Conservation (phyloP, 2,888 invertebrate species). For the Mayetiola destructor region DNA sequence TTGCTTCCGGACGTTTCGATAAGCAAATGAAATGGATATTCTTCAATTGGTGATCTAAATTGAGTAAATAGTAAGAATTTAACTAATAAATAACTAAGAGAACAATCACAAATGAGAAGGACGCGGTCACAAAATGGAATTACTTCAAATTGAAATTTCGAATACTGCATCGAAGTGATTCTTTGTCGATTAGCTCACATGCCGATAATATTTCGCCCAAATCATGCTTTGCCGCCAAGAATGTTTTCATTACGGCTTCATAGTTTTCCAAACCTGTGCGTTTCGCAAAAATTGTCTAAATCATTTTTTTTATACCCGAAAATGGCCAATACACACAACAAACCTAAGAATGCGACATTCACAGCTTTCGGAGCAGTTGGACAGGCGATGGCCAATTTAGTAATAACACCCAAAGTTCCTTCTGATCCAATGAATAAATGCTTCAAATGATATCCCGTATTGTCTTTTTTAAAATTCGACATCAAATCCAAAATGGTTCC, state of each 20-base stretch:
- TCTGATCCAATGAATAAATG: conserved; percentile 96
- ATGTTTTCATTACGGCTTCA: conserved; percentile 60
- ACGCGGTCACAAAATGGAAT: conserved; percentile 16
- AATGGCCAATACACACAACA: too few species aligned
- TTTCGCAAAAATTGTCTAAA: conserved; percentile 20
- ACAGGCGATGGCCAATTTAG: conserved; percentile 82
- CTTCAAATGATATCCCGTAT: conserved; percentile 93
- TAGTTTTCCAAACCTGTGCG: conserved; percentile 61
- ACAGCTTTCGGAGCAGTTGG: conserved; percentile 68
- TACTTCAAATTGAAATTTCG: conserved; percentile 44
- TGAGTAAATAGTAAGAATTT: neutral
- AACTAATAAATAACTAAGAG: neutral
- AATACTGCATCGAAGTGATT: conserved; percentile 51
- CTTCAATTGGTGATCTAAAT: conserved; percentile 42
- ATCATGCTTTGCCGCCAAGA: conserved; percentile 54
- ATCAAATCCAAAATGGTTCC: conserved; percentile 77
- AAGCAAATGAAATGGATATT: conserved; percentile 68
- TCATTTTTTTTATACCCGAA: conserved; percentile 7
- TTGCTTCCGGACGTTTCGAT: conserved; percentile 83
- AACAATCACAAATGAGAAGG: neutral
- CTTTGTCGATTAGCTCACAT: conserved; percentile 83
- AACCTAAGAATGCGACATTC: conserved; percentile 81
- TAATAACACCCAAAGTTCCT: conserved; percentile 88
- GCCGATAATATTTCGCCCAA: conserved; percentile 87
- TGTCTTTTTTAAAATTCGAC: conserved; percentile 83